Conservation (phyloP, 2,888 invertebrate genomes). For the Papilio elwesi region DNA sequence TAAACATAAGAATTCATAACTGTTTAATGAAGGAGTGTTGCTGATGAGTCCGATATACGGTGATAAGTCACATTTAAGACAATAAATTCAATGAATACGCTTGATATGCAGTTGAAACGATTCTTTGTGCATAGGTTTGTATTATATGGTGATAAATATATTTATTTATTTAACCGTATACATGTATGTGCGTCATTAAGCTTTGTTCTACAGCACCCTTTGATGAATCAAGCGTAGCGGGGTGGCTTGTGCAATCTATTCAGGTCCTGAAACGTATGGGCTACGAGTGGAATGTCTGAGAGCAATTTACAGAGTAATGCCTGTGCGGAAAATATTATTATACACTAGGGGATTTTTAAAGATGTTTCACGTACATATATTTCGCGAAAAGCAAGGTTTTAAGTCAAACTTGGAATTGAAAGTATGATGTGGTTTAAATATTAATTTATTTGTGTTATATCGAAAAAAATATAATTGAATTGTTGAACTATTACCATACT, state of each 20-base stretch:
- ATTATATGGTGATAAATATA: too few species aligned
- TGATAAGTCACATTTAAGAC: neutral
- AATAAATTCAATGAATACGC: neutral
- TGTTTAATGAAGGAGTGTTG: too few species aligned
- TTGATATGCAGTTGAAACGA: neutral
- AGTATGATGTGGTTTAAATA: too few species aligned
- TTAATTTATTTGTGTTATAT: too few species aligned
- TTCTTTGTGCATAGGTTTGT: neutral
- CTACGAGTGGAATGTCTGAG: slow-evolving; percentile 27
- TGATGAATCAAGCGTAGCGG: slow-evolving; percentile 27
- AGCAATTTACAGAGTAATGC: slow-evolving; percentile 20
- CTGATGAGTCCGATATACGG: too few species aligned
- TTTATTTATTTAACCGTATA: neutral
- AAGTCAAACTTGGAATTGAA: too few species aligned
- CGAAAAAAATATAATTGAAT: too few species aligned
- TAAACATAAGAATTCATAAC: too few species aligned
- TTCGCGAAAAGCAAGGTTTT: too few species aligned
- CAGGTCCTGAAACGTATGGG: slow-evolving; percentile 23
- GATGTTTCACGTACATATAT: too few species aligned
- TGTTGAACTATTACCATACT: too few species aligned
- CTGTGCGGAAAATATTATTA: neutral
- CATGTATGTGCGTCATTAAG: slow-evolving; percentile 19
- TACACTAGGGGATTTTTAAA: neutral
- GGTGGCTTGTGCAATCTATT: slow-evolving; percentile 23
- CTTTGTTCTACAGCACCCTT: slow-evolving; percentile 15